Evolutionary conservation across 2,113 vertebrate genomes (phyloP).

Genomic region (pig (Sus scrofa)): T2T-Sscrofa CM000820.6:43295001-43295500

Average conservation of each 20-base stretch:
- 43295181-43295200: conserved; percentile 63
- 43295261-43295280: not conserved
- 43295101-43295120: not conserved
- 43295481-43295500: conserved; percentile 87
- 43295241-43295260: not conserved
- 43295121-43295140: not conserved
- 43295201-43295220: conserved; percentile 52
- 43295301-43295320: not conserved
- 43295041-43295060: not conserved
- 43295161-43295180: conserved; percentile 70
- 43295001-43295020: not conserved
- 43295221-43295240: conserved; percentile 57
- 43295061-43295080: not conserved
- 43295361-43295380: not conserved
- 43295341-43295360: accelerated
- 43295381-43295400: accelerated
- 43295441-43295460: conserved; percentile 81
- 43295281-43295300: not conserved
- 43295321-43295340: not conserved
- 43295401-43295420: conserved; percentile 13
- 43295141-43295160: conserved; percentile 25
- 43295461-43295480: conserved; percentile 91
- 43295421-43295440: conserved; percentile 63
- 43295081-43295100: not conserved
- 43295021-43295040: not conserved